Evolutionary conservation across 2,888 invertebrate genomes (phyloP), one percentile per base, ranked within the genome.

Genomic region (Chesias legatella): DNA sequence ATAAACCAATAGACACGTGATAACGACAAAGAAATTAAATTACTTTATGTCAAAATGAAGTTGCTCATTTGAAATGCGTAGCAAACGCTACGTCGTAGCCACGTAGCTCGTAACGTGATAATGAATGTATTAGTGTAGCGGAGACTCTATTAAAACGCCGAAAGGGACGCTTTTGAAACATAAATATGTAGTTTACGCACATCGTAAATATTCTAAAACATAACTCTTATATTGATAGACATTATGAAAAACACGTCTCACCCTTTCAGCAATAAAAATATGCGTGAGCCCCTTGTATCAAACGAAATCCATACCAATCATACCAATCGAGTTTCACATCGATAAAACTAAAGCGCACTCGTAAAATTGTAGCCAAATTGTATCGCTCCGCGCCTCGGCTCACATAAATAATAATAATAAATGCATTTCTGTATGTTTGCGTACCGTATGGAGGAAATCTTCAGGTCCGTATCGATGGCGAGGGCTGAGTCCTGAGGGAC

Each of bases 331-430:
- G 73, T 82, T 76, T 65, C 56, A 63, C 63, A 62, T 68, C 71
- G 56, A 81, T 83, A 81, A 83, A 82, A 78, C 67, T 80, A 75
- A 81, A 78, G 67, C 59, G 63, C 47, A 58, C 59, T 73, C 78
- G 63, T 84, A 83, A 83, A 80, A 68, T 68, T 68, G 67, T 76
- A 68, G 60, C 55, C 65, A 68, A 79, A 81, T 77, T 75, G 75
- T 67, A 65, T 64, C 72, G 69, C 58, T 79, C 77, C 53, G 41
- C 79, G 74, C 76, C 72, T 71, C 46, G 44, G 47, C 56, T 53
- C 48, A 51, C 67, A 69, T 79, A 78, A 76, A 79, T 81, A 82
- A 84, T 80, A 81, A 82, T 73, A 75, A 77, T 73, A 74, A 73
- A 79, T 78, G 79, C 75, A 77, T 72, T 66, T 72, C 64, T 65